A percentile compares a stretch with the other conserved stretches of the same genome.
Conservation (phyloP, 2,797 vertebrate genomes). For the Ctenopoma kingsleyae region DNA sequence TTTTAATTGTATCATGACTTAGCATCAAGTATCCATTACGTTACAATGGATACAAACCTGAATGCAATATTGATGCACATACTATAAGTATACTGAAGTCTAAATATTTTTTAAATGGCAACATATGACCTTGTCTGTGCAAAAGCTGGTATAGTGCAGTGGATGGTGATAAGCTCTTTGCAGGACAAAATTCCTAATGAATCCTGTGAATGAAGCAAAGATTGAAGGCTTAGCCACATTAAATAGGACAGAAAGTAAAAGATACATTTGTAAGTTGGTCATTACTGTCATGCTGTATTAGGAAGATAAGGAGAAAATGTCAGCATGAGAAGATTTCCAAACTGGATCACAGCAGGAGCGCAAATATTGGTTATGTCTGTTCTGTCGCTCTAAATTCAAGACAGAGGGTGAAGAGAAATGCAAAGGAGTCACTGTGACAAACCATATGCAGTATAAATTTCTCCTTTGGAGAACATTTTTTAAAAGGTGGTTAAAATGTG, state of each 20-base stretch:
- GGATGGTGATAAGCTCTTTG: conserved; percentile 39
- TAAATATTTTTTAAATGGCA: conserved; percentile 1
- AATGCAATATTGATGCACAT: not conserved
- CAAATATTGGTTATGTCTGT: conserved; percentile 12
- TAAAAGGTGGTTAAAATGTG: not conserved
- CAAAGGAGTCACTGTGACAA: conserved; percentile 14
- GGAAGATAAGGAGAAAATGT: conserved; percentile 35
- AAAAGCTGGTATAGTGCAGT: conserved; percentile 14
- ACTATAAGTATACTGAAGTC: not conserved
- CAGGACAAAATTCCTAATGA: conserved; percentile 3
- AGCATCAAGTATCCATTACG: not conserved
- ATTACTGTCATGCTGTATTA: conserved; percentile 28
- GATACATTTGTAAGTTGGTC: conserved; percentile 29
- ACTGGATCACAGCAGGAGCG: conserved; percentile 42
- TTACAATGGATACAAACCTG: not conserved
- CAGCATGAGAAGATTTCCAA: conserved; percentile 28
- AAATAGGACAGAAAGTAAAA: conserved; percentile 32
- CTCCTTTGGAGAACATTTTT: not conserved
- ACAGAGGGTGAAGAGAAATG: not conserved
- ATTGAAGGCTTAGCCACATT: conserved; percentile 30
- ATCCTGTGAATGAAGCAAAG: conserved; percentile 39
- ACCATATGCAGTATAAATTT: not conserved
- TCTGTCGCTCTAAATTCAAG: conserved; percentile 22
- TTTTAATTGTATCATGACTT: not conserved
- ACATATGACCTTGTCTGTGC: conserved; percentile 20